phyloP scores from a whole-genome alignment of 2,888 invertebrate species.

The Chironomus riparius region DNA sequence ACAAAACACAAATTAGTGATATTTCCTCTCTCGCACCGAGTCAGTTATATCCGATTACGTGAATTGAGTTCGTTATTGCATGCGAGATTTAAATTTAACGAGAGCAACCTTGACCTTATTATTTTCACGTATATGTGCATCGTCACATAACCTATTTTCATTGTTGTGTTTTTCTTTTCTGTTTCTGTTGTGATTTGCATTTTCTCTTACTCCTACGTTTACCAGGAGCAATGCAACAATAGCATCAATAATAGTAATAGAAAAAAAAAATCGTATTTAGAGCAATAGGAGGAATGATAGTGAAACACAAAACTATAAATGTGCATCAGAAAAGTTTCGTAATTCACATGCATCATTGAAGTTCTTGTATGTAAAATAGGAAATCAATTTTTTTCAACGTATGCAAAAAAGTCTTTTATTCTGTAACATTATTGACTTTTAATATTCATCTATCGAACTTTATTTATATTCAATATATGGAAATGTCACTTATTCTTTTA shows the following conservation, averaged over 20 bases:
- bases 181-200: not conserved
- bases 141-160: not conserved
- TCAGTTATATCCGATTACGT: not conserved
- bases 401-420: too few relatives aligned
- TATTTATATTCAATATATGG: too few relatives aligned
- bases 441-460: not conserved
- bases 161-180: not conserved
- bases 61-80: not conserved
- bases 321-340: not conserved
- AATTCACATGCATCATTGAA: not conserved
- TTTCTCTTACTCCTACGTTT: not conserved
- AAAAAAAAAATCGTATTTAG: not conserved
- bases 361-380: not conserved
- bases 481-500: not conserved
- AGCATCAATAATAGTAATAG: not conserved
- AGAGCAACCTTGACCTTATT: constrained; percentile 19
- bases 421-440: not conserved
- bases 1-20: not conserved
- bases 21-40: not conserved
- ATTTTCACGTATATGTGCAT: not conserved
- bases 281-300: not conserved
- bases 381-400: too few relatives aligned
- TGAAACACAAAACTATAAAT: too few relatives aligned
- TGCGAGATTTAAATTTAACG: not conserved
- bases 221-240: not conserved